Evolutionary conservation across 1,140 invertebrate genomes (phyloP).

Genomic region (Ridgeia piscesae): DNA sequence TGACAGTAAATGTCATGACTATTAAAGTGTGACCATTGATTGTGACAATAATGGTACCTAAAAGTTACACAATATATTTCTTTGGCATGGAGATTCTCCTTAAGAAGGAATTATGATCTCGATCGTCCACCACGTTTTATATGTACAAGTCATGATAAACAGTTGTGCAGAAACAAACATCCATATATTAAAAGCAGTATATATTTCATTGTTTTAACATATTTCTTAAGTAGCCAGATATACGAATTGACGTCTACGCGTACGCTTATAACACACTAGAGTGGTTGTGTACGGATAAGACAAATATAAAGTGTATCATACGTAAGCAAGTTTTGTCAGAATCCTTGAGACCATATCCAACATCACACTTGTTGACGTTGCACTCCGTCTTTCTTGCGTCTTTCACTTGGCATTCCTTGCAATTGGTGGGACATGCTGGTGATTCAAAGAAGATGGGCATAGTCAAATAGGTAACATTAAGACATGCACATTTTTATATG

Average conservation of each 20-base stretch:
- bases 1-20: too few relatives aligned
- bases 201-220: too few relatives aligned
- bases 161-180: too few relatives aligned
- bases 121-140: too few relatives aligned
- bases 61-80: too few relatives aligned
- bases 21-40: too few relatives aligned
- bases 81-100: too few relatives aligned
- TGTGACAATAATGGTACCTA: too few relatives aligned
- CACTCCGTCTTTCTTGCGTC: not conserved
- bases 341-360: conserved; percentile 15
- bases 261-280: not conserved
- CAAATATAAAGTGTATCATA: not conserved
- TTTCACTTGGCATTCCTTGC: not conserved
- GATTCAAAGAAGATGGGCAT: not conserved
- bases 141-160: too few relatives aligned
- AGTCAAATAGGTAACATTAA: not conserved
- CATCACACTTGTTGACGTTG: not conserved
- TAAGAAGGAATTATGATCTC: too few relatives aligned
- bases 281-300: not conserved
- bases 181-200: too few relatives aligned
- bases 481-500: not conserved
- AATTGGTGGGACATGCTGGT: not conserved
- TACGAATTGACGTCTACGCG: not conserved
- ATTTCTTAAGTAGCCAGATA: too few relatives aligned
- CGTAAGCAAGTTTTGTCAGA: conserved; percentile 5